Conservation (phyloP, 2,797 vertebrate genomes). For the Anguilla pacifica region DNA sequence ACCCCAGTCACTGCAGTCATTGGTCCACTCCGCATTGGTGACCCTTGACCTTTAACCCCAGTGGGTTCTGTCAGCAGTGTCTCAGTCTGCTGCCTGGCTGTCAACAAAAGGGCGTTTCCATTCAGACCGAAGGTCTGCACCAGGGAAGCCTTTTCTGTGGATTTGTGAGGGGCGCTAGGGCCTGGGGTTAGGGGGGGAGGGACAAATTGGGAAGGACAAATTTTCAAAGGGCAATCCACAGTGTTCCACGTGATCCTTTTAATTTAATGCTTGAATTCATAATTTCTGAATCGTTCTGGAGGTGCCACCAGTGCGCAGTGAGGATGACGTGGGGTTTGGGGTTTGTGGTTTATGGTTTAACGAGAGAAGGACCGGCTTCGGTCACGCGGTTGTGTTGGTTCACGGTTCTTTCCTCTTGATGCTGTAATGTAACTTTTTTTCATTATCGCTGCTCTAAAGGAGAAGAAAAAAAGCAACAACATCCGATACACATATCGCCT, state of each 20-base stretch:
- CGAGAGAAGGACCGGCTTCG: background rate
- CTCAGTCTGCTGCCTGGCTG: background rate
- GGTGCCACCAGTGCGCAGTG: too few species aligned
- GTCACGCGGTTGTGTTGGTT: background rate
- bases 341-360: background rate
- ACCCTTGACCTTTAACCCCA: background rate
- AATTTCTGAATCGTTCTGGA: background rate
- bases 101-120: background rate
- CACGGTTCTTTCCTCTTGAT: background rate
- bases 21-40: background rate
- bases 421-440: background rate
- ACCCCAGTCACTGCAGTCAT: slow-evolving; percentile 8
- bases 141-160: background rate
- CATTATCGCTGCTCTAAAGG: background rate
- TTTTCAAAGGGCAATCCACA: background rate
- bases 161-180: background rate
- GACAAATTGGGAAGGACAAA: background rate
- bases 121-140: background rate
- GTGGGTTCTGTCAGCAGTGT: background rate
- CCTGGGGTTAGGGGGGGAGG: background rate
- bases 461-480: background rate
- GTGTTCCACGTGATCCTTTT: background rate
- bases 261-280: background rate
- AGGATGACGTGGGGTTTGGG: background rate
- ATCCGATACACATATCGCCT: background rate